Evolutionary conservation across 1,140 invertebrate genomes (phyloP).

Genomic region (Meloidogyne chitwoodi): DNA sequence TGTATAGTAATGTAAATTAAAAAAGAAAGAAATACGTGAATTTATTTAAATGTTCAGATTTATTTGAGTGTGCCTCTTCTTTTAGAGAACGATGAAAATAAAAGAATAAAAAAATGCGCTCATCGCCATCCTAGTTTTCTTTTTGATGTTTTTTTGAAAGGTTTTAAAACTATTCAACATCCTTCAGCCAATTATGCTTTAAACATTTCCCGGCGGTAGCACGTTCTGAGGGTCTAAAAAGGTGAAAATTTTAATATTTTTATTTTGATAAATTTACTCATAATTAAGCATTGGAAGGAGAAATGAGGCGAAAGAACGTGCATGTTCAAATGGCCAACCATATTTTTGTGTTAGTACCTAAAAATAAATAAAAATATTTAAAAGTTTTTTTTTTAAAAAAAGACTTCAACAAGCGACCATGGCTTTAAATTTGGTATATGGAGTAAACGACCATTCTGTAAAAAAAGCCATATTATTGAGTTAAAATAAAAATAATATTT

Average conservation of each 20-base stretch:
- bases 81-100: background rate
- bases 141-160: background rate
- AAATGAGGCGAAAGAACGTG: slow-evolving; percentile 83
- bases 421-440: slow-evolving; percentile 88
- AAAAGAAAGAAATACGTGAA: background rate
- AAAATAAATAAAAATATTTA: background rate
- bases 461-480: slow-evolving; percentile 2
- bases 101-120: background rate
- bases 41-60: background rate
- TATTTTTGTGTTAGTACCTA: slow-evolving; percentile 88
- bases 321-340: slow-evolving; percentile 79
- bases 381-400: background rate
- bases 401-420: slow-evolving; percentile 74
- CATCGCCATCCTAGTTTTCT: background rate
- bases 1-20: background rate
- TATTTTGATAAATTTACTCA: slow-evolving; percentile 65
- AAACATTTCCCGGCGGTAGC: slow-evolving; percentile 88
- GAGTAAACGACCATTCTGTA: slow-evolving; percentile 71
- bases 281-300: slow-evolving; percentile 89
- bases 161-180: slow-evolving; percentile 2
- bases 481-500: background rate
- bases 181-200: slow-evolving; percentile 80
- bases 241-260: background rate
- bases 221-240: slow-evolving; percentile 69
- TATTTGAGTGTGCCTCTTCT: background rate